Evolutionary conservation across 2,888 invertebrate species (phyloP), one percentile per base, ranked within the genome.

Genomic region (Melolontha melolontha): DNA sequence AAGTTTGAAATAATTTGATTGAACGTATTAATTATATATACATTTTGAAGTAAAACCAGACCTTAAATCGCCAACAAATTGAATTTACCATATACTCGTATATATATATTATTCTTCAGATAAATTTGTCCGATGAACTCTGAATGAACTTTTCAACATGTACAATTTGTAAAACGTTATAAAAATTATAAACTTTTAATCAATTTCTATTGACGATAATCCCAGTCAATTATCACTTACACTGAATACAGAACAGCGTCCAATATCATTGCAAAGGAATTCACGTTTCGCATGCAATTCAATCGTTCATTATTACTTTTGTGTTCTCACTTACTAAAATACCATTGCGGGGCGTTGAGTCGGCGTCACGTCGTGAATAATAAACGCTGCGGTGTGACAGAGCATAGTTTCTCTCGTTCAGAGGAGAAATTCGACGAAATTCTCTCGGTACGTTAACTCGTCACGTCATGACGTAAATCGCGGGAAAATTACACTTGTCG

Each of bases 401-500:
- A 34, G 29, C 14, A 29, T 7, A 34, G 29, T 29, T 7, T 29
- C 29, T 54, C 40, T 16, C 54, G 40, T 40, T 40, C 11, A 16
- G 34, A 34, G 8, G 8, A 34, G 54, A 54, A 40, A 54, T 54
- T 40, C 40, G 40, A 54, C 54, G 54, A 54, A 54, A 54, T 54
- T 54, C 54, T 8, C 40, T 34, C 7, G 34, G 34, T 34, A 10
- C 34, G 34, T 10, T 10, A 8, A 54, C 54, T 54, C 29, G 54
- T 54, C 54, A 54, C 40, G 54, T 40, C 54, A 40, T 40, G 54
- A 40, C 40, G 29, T 54, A 54, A 54, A 54, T 54, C 54, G 54
- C 40, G 54, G 34, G 34, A 16, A 29, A 62, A 62, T 62, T 62
- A 62, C 59, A 47, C 59, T 62, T 62, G 59, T 62, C 47, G 59